Evolutionary conservation across 2,888 invertebrate species (phyloP), one percentile per base, ranked within the genome.

Genomic region (Neoitamus cyanurus): DNA sequence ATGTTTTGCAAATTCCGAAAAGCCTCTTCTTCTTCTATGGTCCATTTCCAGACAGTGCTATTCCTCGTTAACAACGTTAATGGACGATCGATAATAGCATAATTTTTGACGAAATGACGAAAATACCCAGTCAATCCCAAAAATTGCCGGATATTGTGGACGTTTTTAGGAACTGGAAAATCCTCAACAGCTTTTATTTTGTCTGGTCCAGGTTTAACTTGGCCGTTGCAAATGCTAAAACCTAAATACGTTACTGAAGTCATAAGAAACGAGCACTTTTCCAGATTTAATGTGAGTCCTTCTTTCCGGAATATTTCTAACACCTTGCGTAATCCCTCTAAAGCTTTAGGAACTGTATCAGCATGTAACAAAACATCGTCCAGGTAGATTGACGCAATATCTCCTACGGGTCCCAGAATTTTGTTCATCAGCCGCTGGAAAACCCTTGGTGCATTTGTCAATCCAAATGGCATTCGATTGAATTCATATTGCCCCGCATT

Each of bases 41-140:
- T n/a, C n/a, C n/a, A n/a, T n/a, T n/a, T n/a, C n/a, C n/a, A n/a
- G n/a, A n/a, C n/a, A n/a, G n/a, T n/a, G n/a, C n/a, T n/a, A n/a
- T n/a, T n/a, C n/a, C n/a, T n/a, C n/a, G n/a, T n/a, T n/a, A n/a
- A n/a, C n/a, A n/a, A n/a, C n/a, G n/a, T n/a, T n/a, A n/a, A n/a
- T n/a, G n/a, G n/a, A n/a, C n/a, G n/a, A n/a, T n/a, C n/a, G n/a
- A n/a, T n/a, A n/a, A n/a, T n/a, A n/a, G 36, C 86, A 82, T 87
- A 75, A 84, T 85, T 58, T 13, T 84, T 87, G 7, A 89, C 84
- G 46, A 88, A 89, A 83, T 88, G 88, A 6, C 88, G 85, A 84
- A 89, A 88, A 73, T 87, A 88, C 0, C 86, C 86, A 0, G 89
- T 88, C 7, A 89, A 70, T 20, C 88, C 88, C 78, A 88, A 77